Evolutionary conservation across 2,888 invertebrate genomes (phyloP).

Genomic region (Saturnia pavonia): DNA sequence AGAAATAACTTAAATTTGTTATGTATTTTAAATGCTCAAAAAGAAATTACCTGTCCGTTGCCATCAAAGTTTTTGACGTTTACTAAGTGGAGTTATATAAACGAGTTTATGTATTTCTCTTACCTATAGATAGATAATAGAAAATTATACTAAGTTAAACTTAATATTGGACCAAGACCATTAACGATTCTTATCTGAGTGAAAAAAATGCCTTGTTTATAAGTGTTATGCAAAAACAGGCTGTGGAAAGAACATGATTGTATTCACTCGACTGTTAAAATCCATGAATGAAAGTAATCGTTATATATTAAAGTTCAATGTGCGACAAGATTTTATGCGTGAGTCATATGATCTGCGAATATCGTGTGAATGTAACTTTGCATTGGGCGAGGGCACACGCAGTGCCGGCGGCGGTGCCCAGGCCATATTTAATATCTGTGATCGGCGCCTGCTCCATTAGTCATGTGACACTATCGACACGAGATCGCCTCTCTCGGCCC

Average conservation of each 20-base stretch:
- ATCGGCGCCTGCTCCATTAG: constrained; percentile 81
- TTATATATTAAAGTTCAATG: constrained; percentile 8
- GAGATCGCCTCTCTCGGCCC: constrained; percentile 70
- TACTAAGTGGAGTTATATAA: not conserved
- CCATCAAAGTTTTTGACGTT: not conserved
- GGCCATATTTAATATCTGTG: constrained; percentile 73
- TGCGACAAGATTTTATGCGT: constrained; percentile 19
- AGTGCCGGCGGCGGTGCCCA: constrained; percentile 41
- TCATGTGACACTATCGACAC: constrained; percentile 80
- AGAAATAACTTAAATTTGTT: not conserved
- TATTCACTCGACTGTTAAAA: not conserved
- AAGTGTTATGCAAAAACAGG: not conserved
- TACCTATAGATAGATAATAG: not conserved
- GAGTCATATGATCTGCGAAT: constrained; percentile 23
- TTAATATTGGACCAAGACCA: not conserved
- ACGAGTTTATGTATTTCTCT: not conserved
- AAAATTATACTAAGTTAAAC: too few species aligned
- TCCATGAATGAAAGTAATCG: constrained; percentile 18
- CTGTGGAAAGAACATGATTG: not conserved
- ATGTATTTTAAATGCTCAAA: not conserved
- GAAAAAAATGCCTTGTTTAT: not conserved
- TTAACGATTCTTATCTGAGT: not conserved
- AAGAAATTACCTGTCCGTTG: not conserved
- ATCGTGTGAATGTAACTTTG: constrained; percentile 27
- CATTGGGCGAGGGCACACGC: constrained; percentile 32